Base-by-base conservation (phyloP, 2,797 vertebrate species). In the Sternarchorhynchus goeldii region DNA sequence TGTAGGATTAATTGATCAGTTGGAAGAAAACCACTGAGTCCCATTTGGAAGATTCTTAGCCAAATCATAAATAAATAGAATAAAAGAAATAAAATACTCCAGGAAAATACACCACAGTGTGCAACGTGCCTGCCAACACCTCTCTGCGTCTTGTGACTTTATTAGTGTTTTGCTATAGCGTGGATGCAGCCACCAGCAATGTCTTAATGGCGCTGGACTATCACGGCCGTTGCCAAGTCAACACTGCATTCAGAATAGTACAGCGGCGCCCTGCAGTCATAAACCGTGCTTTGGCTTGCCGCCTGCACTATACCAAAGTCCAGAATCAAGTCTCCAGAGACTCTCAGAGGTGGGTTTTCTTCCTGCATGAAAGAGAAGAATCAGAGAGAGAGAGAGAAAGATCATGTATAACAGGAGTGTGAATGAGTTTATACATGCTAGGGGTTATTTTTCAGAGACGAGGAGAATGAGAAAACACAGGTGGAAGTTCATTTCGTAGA, bases 301-400 rank as follows among this genome's bases (percentile, higher is more conserved):
- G 56, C 39, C 65, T 69, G 12, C 25, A 41, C 17, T 14, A 0
- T 63, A 3, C 36, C 29, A 72, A 65, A 62, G 58, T 34, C n/a
- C 31, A 17, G 66, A 60, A 21, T 78, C 59, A 2, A 50, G 45
- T 50, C 67, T 57, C 67, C 3, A 64, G 79, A 76, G 76, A 73
- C 62, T 68, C 69, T 81, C 64, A 5, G 45, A 63, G 65, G 77
- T 63, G 7, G 68, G 45, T 21, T 60, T 59, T 53, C 32, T 70
- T 78, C 50, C 76, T 75, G 25, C 80, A 78, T 75, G 73, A 50
- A 50, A 67, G 53, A 8, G 29, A 20, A 74, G 39, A 17, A 34
- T 29, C 45, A 31, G 65, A 68, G 64, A 66, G 64, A 66, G n/a
- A 45, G 64, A 45, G 65, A 68, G 65, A 29, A 39, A 25, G 50